Base-by-base conservation (phyloP, 2,113 vertebrate genomes). In the Gymnarchus niloticus region DNA sequence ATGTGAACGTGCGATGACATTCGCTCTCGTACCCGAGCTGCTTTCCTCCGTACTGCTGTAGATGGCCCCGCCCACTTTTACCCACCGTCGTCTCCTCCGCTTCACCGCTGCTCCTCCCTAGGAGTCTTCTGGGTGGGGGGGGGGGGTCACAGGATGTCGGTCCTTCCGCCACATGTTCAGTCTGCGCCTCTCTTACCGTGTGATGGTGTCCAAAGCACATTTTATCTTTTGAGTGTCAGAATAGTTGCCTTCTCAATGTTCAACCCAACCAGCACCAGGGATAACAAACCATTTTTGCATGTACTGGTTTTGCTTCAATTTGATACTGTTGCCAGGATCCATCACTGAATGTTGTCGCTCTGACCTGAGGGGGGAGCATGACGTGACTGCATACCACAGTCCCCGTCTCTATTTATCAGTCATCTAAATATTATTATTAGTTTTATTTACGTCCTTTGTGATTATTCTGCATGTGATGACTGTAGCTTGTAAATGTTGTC, bases 401-500 rank as follows among this genome's bases (percentile, higher is more conserved):
- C 25, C 61, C 84, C 7, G 51, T 91, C 91, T 91, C 91, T 56
- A 86, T 92, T 81, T 85, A 19, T 85, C 65, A 57, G 28, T 33
- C 12, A 4, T 25, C 48, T 51, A 23, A 33, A 44, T 48, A 48
- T 14, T 44, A 7, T 17, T 46, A 37, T n/a, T 48, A 0, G 48
- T 80, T 33, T 54, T 81, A 56, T 83, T 69, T 48, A 28, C 46
- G 91, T 92, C 52, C 90, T 93, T 95, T 96, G 93, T 96, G 95
- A 97, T 97, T 96, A 95, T 97, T 96, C 95, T 97, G 98, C 98
- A 99, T 98, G 98, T 33, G 37, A 33, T 19, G 61, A 69, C 61
- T 69, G 61, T 97, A 94, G 95, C 94, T 95, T 97, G 95, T 97
- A 96, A 95, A 94, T 96, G 96, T 97, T 96, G 93, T 94, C 96